Conservation (phyloP, 2,888 invertebrate species). For the Petrolisthes manimaculis region DNA sequence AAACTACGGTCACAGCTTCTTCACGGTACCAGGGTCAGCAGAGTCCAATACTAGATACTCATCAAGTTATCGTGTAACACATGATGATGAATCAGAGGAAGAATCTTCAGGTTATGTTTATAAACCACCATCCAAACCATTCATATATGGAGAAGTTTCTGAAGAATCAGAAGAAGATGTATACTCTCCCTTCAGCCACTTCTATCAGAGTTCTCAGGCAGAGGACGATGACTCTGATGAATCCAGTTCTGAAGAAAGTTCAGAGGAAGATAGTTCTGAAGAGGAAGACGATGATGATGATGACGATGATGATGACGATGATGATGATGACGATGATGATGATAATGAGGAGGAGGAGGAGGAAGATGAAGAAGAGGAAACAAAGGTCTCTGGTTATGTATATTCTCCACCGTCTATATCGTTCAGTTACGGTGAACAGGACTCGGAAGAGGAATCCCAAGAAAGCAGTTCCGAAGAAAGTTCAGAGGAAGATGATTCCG, state of each 20-base stretch:
- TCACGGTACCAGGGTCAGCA: not conserved
- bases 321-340: not conserved
- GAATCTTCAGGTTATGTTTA: not conserved
- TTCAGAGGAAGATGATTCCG: not conserved
- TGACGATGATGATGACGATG: not conserved
- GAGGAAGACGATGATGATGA: not conserved
- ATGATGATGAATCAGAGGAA: not conserved
- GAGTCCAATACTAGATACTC: not conserved
- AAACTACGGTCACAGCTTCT: not conserved
- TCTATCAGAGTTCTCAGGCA: too few relatives aligned
- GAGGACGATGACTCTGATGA: not conserved
- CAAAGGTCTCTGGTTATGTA: too few relatives aligned
- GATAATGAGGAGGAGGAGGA: too few relatives aligned
- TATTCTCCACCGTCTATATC: too few relatives aligned
- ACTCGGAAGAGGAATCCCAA: too few relatives aligned
- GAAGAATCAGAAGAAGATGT: too few relatives aligned
- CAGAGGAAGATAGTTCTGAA: constrained; percentile 9
- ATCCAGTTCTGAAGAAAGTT: not conserved
- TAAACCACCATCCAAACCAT: not conserved
- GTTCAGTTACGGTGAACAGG: too few relatives aligned
- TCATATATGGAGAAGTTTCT: not conserved
- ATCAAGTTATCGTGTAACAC: not conserved
- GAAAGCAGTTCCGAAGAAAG: not conserved
- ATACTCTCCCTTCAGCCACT: too few relatives aligned
- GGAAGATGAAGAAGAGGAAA: not conserved